A percentile compares a stretch with the other conserved stretches of the same genome.
phyloP scores from a whole-genome alignment of 2,888 invertebrate genomes.

The Drosophila paramelanica region DNA sequence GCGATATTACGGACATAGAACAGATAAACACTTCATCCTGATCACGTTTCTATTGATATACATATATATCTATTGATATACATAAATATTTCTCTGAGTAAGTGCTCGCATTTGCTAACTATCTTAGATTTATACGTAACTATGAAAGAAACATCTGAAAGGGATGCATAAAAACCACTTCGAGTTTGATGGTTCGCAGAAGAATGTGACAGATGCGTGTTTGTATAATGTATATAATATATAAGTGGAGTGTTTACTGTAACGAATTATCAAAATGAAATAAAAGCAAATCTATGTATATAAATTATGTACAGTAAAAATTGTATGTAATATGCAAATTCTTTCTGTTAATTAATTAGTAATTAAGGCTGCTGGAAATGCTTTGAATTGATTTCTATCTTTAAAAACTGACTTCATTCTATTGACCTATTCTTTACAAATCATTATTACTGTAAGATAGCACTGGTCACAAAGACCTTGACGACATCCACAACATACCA shows the following conservation, averaged over 20 bases:
- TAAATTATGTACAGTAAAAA: slow-evolving; percentile 4
- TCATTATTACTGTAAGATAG: background rate
- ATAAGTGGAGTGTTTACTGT: background rate
- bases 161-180: slow-evolving; percentile 46
- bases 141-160: slow-evolving; percentile 69
- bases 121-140: slow-evolving; percentile 37
- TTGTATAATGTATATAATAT: background rate
- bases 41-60: too few relatives aligned
- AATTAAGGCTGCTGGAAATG: background rate
- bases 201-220: background rate
- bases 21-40: too few relatives aligned
- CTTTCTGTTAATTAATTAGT: background rate
- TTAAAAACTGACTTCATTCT: background rate
- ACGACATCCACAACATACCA: too few relatives aligned
- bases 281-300: background rate
- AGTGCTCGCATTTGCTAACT: slow-evolving; percentile 8
- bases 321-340: background rate
- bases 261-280: background rate
- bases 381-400: background rate
- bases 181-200: background rate
- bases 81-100: background rate
- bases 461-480: too few relatives aligned
- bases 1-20: too few relatives aligned
- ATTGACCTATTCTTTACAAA: background rate
- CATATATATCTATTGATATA: background rate